These are phyloP conservation scores for Harpagifer antarcticus DNA, from an alignment of 2,797 vertebrate genomes.

Conservation along the genomic window DNA sequence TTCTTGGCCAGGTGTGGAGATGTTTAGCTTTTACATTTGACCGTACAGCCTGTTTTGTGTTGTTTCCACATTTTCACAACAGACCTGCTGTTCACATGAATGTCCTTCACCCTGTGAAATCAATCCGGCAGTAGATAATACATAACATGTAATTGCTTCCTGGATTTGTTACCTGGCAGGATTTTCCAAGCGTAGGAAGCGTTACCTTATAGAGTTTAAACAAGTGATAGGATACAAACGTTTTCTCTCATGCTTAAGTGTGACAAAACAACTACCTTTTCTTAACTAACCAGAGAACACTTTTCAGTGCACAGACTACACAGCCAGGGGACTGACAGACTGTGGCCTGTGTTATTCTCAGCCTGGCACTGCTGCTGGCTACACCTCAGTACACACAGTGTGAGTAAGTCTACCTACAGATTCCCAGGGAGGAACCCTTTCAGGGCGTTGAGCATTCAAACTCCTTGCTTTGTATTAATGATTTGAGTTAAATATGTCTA, in stretches of 20 bases:
- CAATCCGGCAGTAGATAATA: not conserved
- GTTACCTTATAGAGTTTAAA: not conserved
- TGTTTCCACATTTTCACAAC: not conserved
- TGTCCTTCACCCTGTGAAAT: not conserved
- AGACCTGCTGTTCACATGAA: not conserved
- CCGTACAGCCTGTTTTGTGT: not conserved
- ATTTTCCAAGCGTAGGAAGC: not conserved
- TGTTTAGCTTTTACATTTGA: not conserved
- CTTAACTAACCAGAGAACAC: not conserved
- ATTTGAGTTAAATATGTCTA: no score
- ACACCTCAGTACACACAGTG: conserved; percentile 18
- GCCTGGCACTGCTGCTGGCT: conserved; percentile 6
- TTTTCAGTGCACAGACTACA: not conserved
- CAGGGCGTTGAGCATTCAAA: not conserved
- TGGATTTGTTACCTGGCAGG: not conserved
- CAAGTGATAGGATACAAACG: not conserved
- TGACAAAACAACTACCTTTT: no score
- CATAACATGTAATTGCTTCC: not conserved
- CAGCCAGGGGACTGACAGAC: conserved; percentile 24
- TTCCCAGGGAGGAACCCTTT: conserved; percentile 9
- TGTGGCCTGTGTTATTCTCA: conserved; percentile 23
- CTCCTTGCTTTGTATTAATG: not conserved
- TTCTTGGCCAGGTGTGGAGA: conserved; percentile 4
- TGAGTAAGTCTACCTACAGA: conserved; percentile 14
- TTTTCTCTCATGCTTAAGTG: no score